Base-by-base conservation (phyloP, 2,113 vertebrate species). In the Halichoerus grypus region DNA sequence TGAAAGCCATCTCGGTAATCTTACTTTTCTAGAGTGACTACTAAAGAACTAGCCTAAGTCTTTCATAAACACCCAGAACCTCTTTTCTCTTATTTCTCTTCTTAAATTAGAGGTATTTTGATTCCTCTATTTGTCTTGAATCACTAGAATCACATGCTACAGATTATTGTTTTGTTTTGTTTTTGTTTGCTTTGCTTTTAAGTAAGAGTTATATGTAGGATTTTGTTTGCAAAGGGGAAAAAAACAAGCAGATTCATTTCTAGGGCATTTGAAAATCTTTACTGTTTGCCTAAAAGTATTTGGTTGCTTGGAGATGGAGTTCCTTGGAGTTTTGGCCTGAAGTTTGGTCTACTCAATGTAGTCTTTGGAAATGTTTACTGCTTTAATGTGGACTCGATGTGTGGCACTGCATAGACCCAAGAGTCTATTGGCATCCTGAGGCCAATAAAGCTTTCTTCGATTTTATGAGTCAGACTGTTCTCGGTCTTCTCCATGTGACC, bases 171-270 rank as follows among this genome's bases (percentile, higher is more conserved):
- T 87, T 77, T 31, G 3, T 53, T n/a, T 39, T 39, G 3, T 10
- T 22, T 74, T 74, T 74, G 24, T 74, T 88, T 49, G n/a, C 42
- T 69, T 96, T 51, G 76, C 19, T 88, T 96, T 95, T n/a, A 82
- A 71, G 13, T 83, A 77, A 80, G 15, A 3, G 14, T 49, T 85
- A n/a, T 63, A 72, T 57, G 7, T n/a, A 79, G 15, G 33, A 71
- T 89, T 93, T 89, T 93, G 74, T 85, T 88, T 77, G 8, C 36
- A 71, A 26, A n/a, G 49, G 42, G 42, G 11, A 33, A 24, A 79
- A 79, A 72, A 57, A 55, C 3, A 42, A 55, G 39, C 83, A 13
- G 49, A 86, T 21, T 59, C 26, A 89, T 63, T 80, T 28, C 4
- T 26, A 65, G 36, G 84, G 7, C 36, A 86, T 57, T 89, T 49